These are phyloP conservation scores for Microtus oregoni DNA, from an alignment of 2,113 vertebrate genomes.

Conservation along the genomic window DNA sequence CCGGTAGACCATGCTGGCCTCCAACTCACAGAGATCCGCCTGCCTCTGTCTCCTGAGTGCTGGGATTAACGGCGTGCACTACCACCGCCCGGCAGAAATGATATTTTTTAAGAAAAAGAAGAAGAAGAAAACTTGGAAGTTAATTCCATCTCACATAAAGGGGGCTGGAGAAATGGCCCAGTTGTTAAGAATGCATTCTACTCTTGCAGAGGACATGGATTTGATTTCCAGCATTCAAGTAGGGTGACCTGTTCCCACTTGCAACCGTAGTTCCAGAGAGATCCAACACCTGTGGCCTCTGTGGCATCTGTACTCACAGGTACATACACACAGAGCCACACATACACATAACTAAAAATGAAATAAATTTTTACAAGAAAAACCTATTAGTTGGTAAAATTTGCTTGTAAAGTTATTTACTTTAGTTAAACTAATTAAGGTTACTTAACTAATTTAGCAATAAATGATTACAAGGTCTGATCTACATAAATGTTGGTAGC, in stretches of 20 bases:
- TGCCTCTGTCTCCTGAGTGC: too few relatives aligned
- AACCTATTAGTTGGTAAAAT: neutral
- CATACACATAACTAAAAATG: neutral
- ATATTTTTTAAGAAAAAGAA: neutral
- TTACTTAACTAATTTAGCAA: neutral
- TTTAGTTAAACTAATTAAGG: neutral
- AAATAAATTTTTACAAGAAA: neutral
- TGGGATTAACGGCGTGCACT: too few relatives aligned
- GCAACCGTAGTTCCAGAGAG: neutral
- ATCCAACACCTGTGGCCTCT: neutral
- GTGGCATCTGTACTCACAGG: neutral
- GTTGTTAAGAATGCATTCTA: neutral
- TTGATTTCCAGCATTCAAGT: neutral
- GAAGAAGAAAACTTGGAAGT: constrained; percentile 50
- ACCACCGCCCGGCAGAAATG: neutral
- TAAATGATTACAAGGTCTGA: constrained; percentile 14
- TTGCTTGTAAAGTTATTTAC: constrained; percentile 51
- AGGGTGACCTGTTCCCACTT: neutral
- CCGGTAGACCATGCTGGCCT: too few relatives aligned
- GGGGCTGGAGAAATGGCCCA: neutral
- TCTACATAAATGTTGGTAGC: constrained; percentile 54
- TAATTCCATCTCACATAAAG: constrained; percentile 17
- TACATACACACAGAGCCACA: neutral
- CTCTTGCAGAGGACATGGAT: neutral
- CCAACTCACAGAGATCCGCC: too few relatives aligned